Evolutionary conservation across 2,888 invertebrate species (phyloP), one percentile per base, ranked within the genome.

Genomic region (Andrena bucephala): DNA sequence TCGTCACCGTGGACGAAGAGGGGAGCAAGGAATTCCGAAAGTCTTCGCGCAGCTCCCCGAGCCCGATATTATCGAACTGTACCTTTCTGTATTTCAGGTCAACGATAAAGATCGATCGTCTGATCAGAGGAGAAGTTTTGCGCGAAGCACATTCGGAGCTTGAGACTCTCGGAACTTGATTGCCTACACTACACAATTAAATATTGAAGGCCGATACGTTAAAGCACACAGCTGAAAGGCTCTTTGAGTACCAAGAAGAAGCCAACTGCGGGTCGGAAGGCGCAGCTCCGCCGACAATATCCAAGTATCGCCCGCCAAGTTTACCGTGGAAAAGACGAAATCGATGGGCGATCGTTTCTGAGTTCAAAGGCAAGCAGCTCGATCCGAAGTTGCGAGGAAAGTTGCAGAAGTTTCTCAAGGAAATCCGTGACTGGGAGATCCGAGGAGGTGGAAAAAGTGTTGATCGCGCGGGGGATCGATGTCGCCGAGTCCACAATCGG

Each of bases 381-480:
- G 50, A 60, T 72, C 50, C 10, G 48, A 77, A 66, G 59, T 33
- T 72, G 7, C 10, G 20, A 20, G 20, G 36, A 65, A 59, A 77
- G 77, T 60, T 77, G 5, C 5, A n/a, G 8, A 31, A 33, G 24
- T 50, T 50, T 36, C 48, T 20, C 16, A 29, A 31, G 29, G n/a
- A 36, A 10, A 48, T 29, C 24, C 24, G 52, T 16, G 62, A 60
- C 42, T 54, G 20, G 29, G 10, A 52, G 54, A 59, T 65, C 42
- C 63, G 48, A 79, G 36, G 31, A 57, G 67, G 54, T 60, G 63
- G 70, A 52, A 77, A 70, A 71, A 75, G 50, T 29, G 42, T 33
- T n/a, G 65, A 65, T 52, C 57, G 57, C 42, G 57, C 8, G 33
- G 70, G 59, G 66, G 42, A 42, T 71, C 66, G 78, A 66, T 66